Evolutionary conservation across 2,113 vertebrate genomes (phyloP).

Genomic region (Malurus alboscapulatus): DNA sequence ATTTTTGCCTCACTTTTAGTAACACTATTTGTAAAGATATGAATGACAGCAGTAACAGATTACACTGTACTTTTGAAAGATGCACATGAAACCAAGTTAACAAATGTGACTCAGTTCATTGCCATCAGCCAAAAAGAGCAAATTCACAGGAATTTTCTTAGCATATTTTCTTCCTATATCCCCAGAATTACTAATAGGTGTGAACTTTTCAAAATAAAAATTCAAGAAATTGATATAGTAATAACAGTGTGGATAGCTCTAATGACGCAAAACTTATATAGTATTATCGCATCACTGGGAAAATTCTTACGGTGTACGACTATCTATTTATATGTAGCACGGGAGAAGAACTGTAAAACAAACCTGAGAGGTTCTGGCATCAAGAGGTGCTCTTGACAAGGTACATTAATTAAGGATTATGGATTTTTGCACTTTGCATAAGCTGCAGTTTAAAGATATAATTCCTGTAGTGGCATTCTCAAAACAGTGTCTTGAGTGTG

Average conservation of each 20-base stretch:
- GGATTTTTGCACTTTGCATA: background rate
- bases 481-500: background rate
- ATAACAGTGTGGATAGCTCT: background rate
- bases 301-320: background rate
- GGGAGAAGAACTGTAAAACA: background rate
- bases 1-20: background rate
- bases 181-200: background rate
- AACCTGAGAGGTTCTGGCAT: background rate
- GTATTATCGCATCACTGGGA: background rate
- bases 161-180: background rate
- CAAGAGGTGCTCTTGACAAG: constrained; percentile 9
- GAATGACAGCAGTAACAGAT: background rate
- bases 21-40: background rate
- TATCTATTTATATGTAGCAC: background rate
- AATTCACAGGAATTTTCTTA: background rate
- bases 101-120: background rate
- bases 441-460: background rate
- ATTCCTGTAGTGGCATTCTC: background rate
- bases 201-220: background rate
- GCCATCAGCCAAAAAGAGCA: background rate
- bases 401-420: constrained; percentile 36
- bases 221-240: background rate
- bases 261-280: background rate
- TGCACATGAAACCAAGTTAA: background rate
- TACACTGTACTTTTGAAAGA: background rate